Evolutionary conservation across 2,113 vertebrate species (phyloP).

Genomic region (Chaetodon auriga): DNA sequence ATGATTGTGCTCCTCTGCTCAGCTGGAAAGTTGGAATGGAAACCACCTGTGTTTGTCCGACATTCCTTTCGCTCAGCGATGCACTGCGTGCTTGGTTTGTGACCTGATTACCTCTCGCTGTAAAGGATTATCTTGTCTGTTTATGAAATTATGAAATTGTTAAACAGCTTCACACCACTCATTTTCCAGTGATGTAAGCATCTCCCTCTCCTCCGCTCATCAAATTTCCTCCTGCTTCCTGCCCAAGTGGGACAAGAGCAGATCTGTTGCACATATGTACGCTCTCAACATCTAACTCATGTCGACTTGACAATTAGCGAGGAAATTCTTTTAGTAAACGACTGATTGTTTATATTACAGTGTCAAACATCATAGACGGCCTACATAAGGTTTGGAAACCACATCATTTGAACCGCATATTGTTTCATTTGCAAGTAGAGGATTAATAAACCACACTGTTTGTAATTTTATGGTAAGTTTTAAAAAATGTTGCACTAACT

Average conservation of each 20-base stretch:
- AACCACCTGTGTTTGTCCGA: slow-evolving; percentile 73
- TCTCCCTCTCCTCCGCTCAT: slow-evolving; percentile 36
- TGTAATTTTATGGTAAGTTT: background rate
- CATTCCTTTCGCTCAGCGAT: slow-evolving; percentile 61
- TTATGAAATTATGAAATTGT: slow-evolving; percentile 77
- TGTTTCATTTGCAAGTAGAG: background rate
- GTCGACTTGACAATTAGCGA: slow-evolving; percentile 20
- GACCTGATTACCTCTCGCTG: slow-evolving; percentile 70
- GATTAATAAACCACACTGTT: background rate
- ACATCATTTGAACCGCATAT: background rate
- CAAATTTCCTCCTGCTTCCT: slow-evolving; percentile 54
- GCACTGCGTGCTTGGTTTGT: slow-evolving; percentile 35
- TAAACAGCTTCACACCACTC: slow-evolving; percentile 64
- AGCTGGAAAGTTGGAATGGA: slow-evolving; percentile 68
- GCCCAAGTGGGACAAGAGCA: slow-evolving; percentile 20
- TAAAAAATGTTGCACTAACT: background rate
- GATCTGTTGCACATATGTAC: slow-evolving; percentile 63
- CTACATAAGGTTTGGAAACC: background rate
- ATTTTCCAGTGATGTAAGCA: slow-evolving; percentile 74
- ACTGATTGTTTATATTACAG: slow-evolving; percentile 5
- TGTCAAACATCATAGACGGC: slow-evolving; percentile 8
- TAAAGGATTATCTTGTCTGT: slow-evolving; percentile 77
- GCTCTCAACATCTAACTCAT: slow-evolving; percentile 20
- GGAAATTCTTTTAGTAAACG: background rate
- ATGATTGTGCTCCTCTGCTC: slow-evolving; percentile 30